Conservation (phyloP, 2,797 vertebrate species). For the Capromys pilorides region DNA sequence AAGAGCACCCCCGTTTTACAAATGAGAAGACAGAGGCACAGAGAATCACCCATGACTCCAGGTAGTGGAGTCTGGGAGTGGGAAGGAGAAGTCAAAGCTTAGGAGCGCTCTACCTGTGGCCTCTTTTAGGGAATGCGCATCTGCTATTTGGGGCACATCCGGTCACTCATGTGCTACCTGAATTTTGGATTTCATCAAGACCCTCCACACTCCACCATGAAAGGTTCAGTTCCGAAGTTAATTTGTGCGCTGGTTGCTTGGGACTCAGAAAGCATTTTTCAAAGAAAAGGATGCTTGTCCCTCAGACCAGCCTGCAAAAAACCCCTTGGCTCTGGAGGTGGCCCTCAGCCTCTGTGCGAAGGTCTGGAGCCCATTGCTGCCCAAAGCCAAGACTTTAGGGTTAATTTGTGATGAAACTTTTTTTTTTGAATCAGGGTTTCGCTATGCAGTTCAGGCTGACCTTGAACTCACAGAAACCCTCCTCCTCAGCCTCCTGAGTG, state of each 20-base stretch:
- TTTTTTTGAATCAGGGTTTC: not conserved
- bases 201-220: not conserved
- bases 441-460: no score
- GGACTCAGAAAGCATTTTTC: not conserved
- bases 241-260: not conserved
- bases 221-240: conserved; percentile 16
- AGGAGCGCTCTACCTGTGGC: not conserved
- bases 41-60: not conserved
- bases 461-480: not conserved
- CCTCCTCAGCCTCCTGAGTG: not conserved
- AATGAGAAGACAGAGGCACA: not conserved
- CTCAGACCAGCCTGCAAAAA: not conserved
- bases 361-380: not conserved
- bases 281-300: not conserved
- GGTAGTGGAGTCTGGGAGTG: not conserved
- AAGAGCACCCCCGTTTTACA: not conserved
- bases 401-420: not conserved
- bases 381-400: not conserved
- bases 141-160: not conserved
- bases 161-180: not conserved
- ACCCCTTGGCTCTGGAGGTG: not conserved
- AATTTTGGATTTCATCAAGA: not conserved
- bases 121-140: not conserved
- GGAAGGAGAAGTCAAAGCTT: not conserved
- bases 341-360: not conserved